phyloP scores from a whole-genome alignment of 2,888 invertebrate genomes.

The Cyaniris semiargus region DNA sequence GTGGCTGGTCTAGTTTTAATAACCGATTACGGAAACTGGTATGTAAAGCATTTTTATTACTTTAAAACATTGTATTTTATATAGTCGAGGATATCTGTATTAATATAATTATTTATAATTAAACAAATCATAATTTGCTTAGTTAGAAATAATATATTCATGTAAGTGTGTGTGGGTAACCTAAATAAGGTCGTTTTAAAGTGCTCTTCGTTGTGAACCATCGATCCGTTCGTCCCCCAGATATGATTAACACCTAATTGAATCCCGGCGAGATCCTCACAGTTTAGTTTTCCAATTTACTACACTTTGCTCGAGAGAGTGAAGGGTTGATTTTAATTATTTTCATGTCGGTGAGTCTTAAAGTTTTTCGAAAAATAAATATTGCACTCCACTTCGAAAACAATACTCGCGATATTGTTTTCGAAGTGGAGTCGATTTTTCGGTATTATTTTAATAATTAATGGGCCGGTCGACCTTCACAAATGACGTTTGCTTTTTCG shows the following conservation, averaged over 20 bases:
- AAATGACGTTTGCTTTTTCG: conserved; percentile 6
- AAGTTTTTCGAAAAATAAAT: conserved; percentile 60
- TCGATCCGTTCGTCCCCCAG: conserved; percentile 77
- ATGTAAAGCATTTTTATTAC: no score
- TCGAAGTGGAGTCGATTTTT: not conserved
- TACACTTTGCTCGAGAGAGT: conserved; percentile 68
- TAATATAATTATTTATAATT: no score
- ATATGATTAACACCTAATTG: conserved; percentile 80
- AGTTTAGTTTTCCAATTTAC: conserved; percentile 81
- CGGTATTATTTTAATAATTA: not conserved
- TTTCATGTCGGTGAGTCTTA: conserved; percentile 58
- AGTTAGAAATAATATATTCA: not conserved
- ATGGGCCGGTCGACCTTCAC: not conserved
- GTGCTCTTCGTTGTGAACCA: conserved; percentile 59
- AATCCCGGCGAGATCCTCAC: conserved; percentile 75
- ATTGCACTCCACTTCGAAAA: conserved; percentile 58
- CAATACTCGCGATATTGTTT: not conserved
- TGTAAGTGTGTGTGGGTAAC: not conserved
- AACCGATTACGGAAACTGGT: no score
- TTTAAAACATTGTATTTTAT: no score
- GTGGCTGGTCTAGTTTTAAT: no score
- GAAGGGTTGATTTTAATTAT: conserved; percentile 79
- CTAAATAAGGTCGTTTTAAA: conserved; percentile 42
- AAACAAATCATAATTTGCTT: no score
- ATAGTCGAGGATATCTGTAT: no score